A percentile compares a stretch with the other conserved stretches of the same genome.
Conservation (phyloP, 2,113 vertebrate species). For the Engraulis encrasicolus region DNA sequence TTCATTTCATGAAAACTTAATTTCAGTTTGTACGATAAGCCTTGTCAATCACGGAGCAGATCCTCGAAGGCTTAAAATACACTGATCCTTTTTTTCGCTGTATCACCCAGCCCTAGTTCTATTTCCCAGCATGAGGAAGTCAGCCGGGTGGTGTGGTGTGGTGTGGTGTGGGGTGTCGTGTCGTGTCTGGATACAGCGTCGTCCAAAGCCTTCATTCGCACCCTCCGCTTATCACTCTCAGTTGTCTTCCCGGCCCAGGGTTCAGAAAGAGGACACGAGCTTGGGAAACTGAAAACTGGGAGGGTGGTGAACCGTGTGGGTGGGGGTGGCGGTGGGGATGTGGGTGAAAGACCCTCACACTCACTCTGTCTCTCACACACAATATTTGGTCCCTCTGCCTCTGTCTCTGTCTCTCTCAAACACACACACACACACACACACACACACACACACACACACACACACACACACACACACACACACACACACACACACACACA, state of each 20-base stretch:
- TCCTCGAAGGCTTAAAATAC: too few relatives aligned
- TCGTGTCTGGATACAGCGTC: background rate
- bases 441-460: too few relatives aligned
- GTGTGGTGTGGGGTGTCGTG: background rate
- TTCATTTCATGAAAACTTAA: too few relatives aligned
- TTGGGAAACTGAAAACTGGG: background rate
- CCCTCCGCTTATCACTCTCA: background rate
- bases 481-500: too few relatives aligned
- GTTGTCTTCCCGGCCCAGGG: background rate
- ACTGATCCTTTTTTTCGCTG: too few relatives aligned
- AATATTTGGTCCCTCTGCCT: background rate
- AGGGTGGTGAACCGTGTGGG: too few relatives aligned
- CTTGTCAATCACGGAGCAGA: too few relatives aligned
- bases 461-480: too few relatives aligned
- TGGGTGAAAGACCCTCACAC: background rate
- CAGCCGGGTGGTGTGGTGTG: background rate
- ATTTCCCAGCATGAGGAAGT: background rate
- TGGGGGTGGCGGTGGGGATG: too few relatives aligned
- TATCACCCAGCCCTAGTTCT: too few relatives aligned
- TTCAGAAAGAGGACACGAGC: background rate
- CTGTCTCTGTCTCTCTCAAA: background rate
- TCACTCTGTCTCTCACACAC: background rate
- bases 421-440: too few relatives aligned
- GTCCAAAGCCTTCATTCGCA: background rate
- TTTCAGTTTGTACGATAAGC: too few relatives aligned